A percentile compares a stretch with the other conserved stretches of the same genome.
phyloP scores from a whole-genome alignment of 2,113 vertebrate genomes.

The Okapia johnstoni region DNA sequence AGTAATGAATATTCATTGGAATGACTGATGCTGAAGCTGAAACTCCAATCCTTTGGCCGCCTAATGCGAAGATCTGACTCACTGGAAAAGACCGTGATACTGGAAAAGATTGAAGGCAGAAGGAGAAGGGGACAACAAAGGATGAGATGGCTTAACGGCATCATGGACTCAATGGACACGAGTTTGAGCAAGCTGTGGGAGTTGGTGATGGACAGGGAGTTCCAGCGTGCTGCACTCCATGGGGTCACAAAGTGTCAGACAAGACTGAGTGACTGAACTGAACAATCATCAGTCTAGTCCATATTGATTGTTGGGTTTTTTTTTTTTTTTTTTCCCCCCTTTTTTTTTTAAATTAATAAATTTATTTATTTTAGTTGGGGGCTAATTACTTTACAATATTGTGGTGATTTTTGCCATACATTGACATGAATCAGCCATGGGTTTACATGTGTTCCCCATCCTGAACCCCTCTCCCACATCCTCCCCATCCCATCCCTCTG shows the following conservation, averaged over 20 bases:
- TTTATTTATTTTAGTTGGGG: too few species aligned
- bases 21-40: not conserved
- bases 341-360: too few species aligned
- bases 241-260: accelerated
- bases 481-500: too few species aligned
- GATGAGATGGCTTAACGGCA: not conserved
- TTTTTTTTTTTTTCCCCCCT: too few species aligned
- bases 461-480: too few species aligned
- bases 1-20: not conserved
- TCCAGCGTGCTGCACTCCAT: not conserved
- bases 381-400: too few species aligned
- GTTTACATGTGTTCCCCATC: too few species aligned
- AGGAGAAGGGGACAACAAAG: not conserved
- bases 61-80: not conserved
- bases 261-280: not conserved
- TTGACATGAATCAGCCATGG: too few species aligned
- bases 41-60: not conserved
- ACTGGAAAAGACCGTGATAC: not conserved
- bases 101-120: not conserved
- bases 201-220: not conserved
- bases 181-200: not conserved
- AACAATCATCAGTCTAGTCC: not conserved
- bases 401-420: too few species aligned
- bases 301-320: not conserved
- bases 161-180: not conserved